phyloP scores from a whole-genome alignment of 2,797 vertebrate genomes.

The Varecia variegata region DNA sequence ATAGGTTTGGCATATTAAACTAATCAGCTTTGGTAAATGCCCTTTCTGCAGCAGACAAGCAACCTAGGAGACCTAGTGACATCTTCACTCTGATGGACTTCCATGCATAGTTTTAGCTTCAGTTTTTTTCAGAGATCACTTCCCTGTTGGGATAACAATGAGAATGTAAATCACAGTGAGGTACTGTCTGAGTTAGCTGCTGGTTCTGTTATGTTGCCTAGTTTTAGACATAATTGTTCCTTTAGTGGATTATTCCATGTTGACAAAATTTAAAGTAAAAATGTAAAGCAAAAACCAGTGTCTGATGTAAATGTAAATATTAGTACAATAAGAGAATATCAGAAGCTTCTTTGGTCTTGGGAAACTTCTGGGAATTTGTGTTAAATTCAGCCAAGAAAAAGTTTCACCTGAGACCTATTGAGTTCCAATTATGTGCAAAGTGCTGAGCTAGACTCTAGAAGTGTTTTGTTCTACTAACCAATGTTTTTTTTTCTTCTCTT shows the following conservation, averaged over 20 bases:
- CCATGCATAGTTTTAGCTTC: neutral
- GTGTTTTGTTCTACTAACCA: neutral
- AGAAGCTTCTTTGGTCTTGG: neutral
- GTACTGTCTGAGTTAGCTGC: neutral
- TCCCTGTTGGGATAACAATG: neutral
- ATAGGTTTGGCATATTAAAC: slow-evolving; percentile 44
- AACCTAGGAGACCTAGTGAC: neutral
- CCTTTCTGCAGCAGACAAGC: neutral
- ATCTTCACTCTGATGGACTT: neutral
- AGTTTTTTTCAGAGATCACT: neutral
- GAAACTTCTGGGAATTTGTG: neutral
- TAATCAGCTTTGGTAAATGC: slow-evolving; percentile 40
- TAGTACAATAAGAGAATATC: neutral
- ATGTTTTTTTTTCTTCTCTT: neutral
- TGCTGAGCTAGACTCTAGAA: neutral
- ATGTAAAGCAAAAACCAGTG: neutral
- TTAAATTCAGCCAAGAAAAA: neutral
- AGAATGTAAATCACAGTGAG: neutral
- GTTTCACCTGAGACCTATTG: neutral
- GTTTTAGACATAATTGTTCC: neutral
- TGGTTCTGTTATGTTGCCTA: neutral
- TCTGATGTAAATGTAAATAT: neutral
- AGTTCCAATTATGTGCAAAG: neutral
- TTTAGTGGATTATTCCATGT: neutral
- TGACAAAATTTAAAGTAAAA: neutral